Base-by-base conservation (phyloP, 2,888 invertebrate species). In the Trisateles emortualis region DNA sequence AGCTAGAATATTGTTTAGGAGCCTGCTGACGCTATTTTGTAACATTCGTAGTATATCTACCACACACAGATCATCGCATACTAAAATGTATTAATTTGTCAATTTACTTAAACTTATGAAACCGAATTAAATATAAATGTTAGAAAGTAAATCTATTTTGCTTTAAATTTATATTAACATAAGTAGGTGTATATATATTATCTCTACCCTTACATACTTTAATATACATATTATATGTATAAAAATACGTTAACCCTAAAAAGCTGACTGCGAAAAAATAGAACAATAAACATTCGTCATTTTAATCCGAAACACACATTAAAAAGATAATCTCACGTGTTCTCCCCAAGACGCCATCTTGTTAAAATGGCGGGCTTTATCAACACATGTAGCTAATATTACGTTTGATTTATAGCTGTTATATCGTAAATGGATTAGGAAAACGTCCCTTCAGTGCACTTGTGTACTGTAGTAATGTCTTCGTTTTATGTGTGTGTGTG, bases 341-440 rank as follows among this genome's bases (percentile, higher is more conserved):
- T 71, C 72, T 52, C 71, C 72, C 71, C 71, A 71, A 65, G 72
- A 71, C 72, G 76, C 76, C 78, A 79, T 77, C 74, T 79, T 77
- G 75, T 50, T 53, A 54, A 54, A 54, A 54, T 54, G 59, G 61
- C 58, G 51, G 61, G 60, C 56, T 62, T 90, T 92, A 92, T 91
- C 89, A 91, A 86, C 92, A 92, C 90, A 89, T 92, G 92, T 90
- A 91, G 81, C 84, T 81, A 83, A 90, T 90, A 92, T 92, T 91
- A 92, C 89, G 85, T 90, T 90, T 92, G 92, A 92, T 92, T 92
- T 92, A 92, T 90, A 89, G 86, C 87, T 86, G 86, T 91, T 92
- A 91, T 92, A 92, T 92, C 88, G 90, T 90, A 91, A 92, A 92
- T 89, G 92, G 91, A 92, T 92, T 92, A 91, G 88, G 90, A 90